Conservation (phyloP, 2,888 invertebrate genomes). For the Agrochola macilenta region DNA sequence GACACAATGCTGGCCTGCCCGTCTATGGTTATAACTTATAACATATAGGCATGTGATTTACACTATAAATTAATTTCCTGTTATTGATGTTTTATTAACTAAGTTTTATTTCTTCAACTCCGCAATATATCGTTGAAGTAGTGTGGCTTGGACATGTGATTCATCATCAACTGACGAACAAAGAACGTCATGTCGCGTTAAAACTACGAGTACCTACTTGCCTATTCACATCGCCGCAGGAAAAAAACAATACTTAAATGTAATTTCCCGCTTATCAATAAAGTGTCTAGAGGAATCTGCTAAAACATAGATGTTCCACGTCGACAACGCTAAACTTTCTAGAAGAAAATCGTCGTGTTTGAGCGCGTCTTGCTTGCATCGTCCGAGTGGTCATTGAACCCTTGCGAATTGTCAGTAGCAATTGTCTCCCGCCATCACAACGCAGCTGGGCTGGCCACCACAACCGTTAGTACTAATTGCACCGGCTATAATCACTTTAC, state of each 20-base stretch:
- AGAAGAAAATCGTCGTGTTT: conserved; percentile 69
- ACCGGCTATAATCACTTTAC: conserved; percentile 78
- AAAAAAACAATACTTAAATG: conserved; percentile 51
- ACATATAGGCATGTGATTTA: conserved; percentile 70
- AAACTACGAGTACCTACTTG: conserved; percentile 58
- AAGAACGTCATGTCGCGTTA: conserved; percentile 55
- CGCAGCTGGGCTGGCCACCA: conserved; percentile 78
- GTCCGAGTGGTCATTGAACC: conserved; percentile 83
- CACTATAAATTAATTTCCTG: conserved; percentile 74
- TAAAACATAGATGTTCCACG: conserved; percentile 61
- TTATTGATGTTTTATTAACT: conserved; percentile 66
- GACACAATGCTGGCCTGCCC: conserved; percentile 77
- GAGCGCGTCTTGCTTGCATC: conserved; percentile 71
- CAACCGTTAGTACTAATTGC: conserved; percentile 84
- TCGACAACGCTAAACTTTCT: conserved; percentile 66
- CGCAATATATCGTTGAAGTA: conserved; percentile 47
- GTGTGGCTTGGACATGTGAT: conserved; percentile 52
- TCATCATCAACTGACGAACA: conserved; percentile 58
- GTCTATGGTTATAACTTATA: conserved; percentile 73
- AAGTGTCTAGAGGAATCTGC: conserved; percentile 46
- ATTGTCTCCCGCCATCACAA: conserved; percentile 80
- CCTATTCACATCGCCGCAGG: conserved; percentile 50
- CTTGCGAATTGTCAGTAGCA: conserved; percentile 81
- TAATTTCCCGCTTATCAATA: conserved; percentile 58
- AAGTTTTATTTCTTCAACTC: conserved; percentile 60